phyloP scores from a whole-genome alignment of 2,888 invertebrate genomes.

The Anarsia innoxiella region DNA sequence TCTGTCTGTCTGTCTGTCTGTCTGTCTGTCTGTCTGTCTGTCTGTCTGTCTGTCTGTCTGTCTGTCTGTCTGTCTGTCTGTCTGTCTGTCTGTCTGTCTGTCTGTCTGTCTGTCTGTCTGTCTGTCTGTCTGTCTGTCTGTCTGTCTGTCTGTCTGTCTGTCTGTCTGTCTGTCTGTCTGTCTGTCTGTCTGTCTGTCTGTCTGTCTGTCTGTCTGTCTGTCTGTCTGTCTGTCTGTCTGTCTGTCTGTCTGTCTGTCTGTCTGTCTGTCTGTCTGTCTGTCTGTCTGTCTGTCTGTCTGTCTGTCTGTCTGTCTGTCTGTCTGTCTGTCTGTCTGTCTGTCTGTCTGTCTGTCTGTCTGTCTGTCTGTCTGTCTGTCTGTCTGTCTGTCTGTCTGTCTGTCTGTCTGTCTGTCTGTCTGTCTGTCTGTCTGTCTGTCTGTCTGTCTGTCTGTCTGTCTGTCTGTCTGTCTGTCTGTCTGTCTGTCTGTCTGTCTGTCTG shows the following conservation, averaged over 20 bases:
- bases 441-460: slow-evolving; percentile 1
- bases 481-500: slow-evolving; percentile 1
- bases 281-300: slow-evolving; percentile 1
- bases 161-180: slow-evolving; percentile 1
- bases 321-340: slow-evolving; percentile 1
- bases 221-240: slow-evolving; percentile 1
- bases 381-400: slow-evolving; percentile 1
- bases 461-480: slow-evolving; percentile 1
- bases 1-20: slow-evolving; percentile 1
- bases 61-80: slow-evolving; percentile 1
- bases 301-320: slow-evolving; percentile 1
- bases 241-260: slow-evolving; percentile 1
- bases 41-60: slow-evolving; percentile 1
- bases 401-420: slow-evolving; percentile 1
- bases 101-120: slow-evolving; percentile 1
- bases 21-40: slow-evolving; percentile 1
- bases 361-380: slow-evolving; percentile 1
- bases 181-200: slow-evolving; percentile 1
- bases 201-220: slow-evolving; percentile 1
- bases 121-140: slow-evolving; percentile 1
- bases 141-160: slow-evolving; percentile 1
- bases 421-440: slow-evolving; percentile 1
- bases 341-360: slow-evolving; percentile 1
- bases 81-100: slow-evolving; percentile 1
- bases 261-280: slow-evolving; percentile 1